These are phyloP conservation scores for Pelvicachromis taeniatus DNA, from an alignment of 2,113 vertebrate species.

Conservation along the genomic window DNA sequence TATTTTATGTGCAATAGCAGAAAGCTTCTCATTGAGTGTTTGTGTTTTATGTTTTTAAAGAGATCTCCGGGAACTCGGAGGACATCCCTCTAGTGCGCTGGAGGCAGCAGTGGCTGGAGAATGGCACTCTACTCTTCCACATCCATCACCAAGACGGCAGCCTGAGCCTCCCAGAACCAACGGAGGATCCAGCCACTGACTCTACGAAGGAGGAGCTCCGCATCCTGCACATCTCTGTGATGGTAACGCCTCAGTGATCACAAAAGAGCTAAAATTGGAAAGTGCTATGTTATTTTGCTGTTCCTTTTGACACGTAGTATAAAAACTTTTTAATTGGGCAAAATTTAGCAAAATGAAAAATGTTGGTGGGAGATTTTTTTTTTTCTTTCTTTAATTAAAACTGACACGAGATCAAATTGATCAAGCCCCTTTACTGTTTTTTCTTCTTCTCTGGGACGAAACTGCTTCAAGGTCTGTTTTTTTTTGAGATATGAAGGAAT, in stretches of 20 bases:
- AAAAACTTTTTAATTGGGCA: neutral
- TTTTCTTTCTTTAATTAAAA: neutral
- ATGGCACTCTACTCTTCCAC: constrained; percentile 95
- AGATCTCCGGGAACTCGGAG: constrained; percentile 95
- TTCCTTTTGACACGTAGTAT: neutral
- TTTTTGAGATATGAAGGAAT: neutral
- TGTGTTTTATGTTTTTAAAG: constrained; percentile 60
- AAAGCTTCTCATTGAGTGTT: neutral
- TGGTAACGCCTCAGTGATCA: constrained; percentile 73
- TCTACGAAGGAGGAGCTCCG: constrained; percentile 92
- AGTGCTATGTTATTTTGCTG: neutral
- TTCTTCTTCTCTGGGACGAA: neutral
- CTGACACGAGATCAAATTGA: neutral
- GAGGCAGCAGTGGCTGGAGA: constrained; percentile 98
- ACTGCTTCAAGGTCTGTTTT: neutral
- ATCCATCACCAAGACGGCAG: constrained; percentile 96
- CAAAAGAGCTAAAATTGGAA: neutral
- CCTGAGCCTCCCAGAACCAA: constrained; percentile 83
- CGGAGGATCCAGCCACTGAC: constrained; percentile 84
- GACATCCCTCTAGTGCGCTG: constrained; percentile 97
- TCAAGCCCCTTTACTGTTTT: fast-evolving
- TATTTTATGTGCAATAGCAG: neutral
- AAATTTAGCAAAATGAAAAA: neutral
- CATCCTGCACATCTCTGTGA: constrained; percentile 97
- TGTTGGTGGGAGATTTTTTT: neutral